Evolutionary conservation across 1,140 invertebrate species (phyloP), one percentile per base, ranked within the genome.

Genomic region (Sminthurinus signatus): DNA sequence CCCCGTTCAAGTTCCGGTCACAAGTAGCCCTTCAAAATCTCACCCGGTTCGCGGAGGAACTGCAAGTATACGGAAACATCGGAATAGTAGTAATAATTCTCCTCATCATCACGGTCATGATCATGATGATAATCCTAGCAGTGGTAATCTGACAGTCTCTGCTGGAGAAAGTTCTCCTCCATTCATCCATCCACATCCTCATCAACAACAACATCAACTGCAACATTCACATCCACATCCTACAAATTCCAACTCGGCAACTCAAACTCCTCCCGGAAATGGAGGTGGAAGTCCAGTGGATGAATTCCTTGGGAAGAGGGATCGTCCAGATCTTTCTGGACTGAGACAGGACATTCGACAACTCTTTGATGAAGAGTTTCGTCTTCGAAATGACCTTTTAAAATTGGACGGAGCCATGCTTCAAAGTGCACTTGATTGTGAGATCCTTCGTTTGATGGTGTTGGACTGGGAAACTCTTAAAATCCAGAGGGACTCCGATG

Each of bases 321-420:
- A 71, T 17, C 43, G 61, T 19, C 69, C 65, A 4, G 64, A 71
- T 32, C 36, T 71, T 52, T 46, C 27, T 48, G 51, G 36, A 28
- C 54, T 71, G 25, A 71, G 66, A 57, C 27, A 58, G 31, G 64
- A 65, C 48, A 71, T 71, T 60, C 28, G 39, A 2, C 54, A 32
- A 31, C 32, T 63, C 19, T 71, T 71, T n/a, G 69, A 71, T 25
- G 66, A 71, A 32, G 69, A 71, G 50, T 71, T 71, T 54, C 32
- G 52, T 52, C 52, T 71, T 12, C 29, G 69, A 28, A 68, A 71
- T 59, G 69, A 71, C 46, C 60, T 71, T 14, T 48, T 71, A 10
- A 71, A 71, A 54, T 50, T 71, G 31, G 69, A 71, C 50, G 69
- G 69, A 17, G 66, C 69, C 2, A 71, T 71, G 69, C 48, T 71